Percentiles rank a stretch among this genome's conserved stretches.
Conservation (phyloP, 2,888 invertebrate genomes). For the Leptopilina myrica region DNA sequence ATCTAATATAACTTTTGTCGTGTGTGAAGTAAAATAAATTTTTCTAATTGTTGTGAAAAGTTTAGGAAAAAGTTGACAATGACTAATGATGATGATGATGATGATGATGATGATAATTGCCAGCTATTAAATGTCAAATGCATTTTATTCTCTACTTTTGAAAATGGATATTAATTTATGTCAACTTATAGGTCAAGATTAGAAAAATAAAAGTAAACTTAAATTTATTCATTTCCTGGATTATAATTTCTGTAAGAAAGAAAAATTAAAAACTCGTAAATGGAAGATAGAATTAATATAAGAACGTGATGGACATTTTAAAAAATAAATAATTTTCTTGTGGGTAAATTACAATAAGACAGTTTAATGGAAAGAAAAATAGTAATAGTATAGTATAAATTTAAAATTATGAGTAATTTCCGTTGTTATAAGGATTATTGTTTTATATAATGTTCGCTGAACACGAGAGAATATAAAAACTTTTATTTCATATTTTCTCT, state of each 20-base stretch:
- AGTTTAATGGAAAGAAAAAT: constrained; percentile 12
- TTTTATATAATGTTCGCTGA: not conserved
- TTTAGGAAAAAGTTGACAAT: constrained; percentile 10
- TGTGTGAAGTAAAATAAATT: not conserved
- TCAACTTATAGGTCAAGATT: constrained; percentile 1
- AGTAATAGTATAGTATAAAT: constrained; percentile 1
- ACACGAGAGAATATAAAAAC: not conserved
- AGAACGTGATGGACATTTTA: not conserved
- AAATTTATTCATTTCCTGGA: not conserved
- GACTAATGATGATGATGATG: not conserved
- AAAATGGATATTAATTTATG: not conserved
- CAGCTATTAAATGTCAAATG: constrained; percentile 2
- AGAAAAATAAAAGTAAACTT: not conserved
- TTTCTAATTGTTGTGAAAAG: not conserved
- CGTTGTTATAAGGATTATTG: not conserved
- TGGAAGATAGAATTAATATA: not conserved
- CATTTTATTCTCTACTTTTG: not conserved
- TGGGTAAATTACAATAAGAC: not conserved
- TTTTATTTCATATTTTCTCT: not conserved
- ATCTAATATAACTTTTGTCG: not conserved
- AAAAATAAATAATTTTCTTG: not conserved
- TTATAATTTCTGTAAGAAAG: no score
- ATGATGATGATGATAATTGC: not conserved
- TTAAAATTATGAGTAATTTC: not conserved
- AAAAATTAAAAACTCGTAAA: not conserved